A percentile compares a stretch with the other conserved stretches of the same genome.
These are phyloP conservation scores for Cynocephalus volans DNA, from an alignment of 2,113 vertebrate species.

Conservation along the genomic window DNA sequence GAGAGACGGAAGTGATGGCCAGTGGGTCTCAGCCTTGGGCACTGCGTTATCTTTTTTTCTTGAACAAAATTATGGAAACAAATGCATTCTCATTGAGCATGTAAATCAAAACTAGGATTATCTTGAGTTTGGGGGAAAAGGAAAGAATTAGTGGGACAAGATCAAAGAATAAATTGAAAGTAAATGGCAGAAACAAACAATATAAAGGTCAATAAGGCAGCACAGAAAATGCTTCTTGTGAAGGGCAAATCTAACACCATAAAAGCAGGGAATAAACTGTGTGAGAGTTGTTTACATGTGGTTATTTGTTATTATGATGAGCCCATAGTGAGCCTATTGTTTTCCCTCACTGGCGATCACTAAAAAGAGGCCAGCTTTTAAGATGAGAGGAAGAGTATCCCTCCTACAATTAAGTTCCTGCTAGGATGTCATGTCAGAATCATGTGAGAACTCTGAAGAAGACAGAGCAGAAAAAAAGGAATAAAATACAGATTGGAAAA, in stretches of 20 bases:
- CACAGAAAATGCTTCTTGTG: conserved; percentile 41
- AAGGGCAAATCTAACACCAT: background rate
- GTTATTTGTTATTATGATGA: conserved; percentile 35
- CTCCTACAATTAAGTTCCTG: background rate
- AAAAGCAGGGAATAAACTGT: background rate
- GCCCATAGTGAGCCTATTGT: background rate
- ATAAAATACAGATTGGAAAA: conserved; percentile 36
- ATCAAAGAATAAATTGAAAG: conserved; percentile 23
- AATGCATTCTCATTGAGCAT: background rate
- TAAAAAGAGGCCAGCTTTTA: conserved; percentile 42
- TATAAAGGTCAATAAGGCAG: background rate
- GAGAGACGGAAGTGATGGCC: background rate
- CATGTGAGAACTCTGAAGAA: background rate
- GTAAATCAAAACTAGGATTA: conserved; percentile 53
- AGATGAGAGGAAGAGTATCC: background rate
- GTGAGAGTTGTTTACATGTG: background rate
- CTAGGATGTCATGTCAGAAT: background rate
- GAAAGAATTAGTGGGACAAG: background rate
- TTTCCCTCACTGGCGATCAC: conserved; percentile 24
- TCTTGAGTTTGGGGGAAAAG: background rate
- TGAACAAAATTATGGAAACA: background rate
- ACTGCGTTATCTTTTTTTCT: conserved; percentile 7
- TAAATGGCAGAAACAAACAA: conserved; percentile 20
- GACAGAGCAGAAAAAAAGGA: conserved; percentile 49
- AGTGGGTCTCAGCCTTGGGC: background rate